Conservation (phyloP, 2,797 vertebrate genomes). For the Smutsia temminckii region DNA sequence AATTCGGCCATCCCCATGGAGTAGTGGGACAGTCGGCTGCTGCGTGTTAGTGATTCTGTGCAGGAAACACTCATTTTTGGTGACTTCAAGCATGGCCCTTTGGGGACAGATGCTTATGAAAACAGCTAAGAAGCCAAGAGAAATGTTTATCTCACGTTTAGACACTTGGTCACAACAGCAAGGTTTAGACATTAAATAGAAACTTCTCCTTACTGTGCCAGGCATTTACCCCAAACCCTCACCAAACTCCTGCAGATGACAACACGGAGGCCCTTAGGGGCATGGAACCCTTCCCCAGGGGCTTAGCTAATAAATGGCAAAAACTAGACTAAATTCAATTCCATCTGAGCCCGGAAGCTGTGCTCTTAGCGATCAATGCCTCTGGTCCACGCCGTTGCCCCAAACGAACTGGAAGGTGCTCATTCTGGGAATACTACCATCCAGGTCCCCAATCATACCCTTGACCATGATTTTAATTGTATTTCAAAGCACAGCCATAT, state of each 20-base stretch:
- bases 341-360: not conserved
- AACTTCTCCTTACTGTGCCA: rapidly evolving
- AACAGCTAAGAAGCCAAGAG: not conserved
- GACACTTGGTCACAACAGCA: rapidly evolving
- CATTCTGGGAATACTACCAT: not conserved
- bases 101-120: rapidly evolving
- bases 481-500: not conserved
- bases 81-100: not conserved
- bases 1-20: not conserved
- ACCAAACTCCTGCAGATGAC: not conserved
- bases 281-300: rapidly evolving
- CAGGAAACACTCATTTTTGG: not conserved
- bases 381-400: too few species aligned
- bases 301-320: not conserved
- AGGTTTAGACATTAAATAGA: rapidly evolving
- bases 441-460: not conserved
- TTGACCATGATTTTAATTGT: not conserved
- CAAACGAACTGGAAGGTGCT: not conserved
- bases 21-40: rapidly evolving
- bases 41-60: rapidly evolving
- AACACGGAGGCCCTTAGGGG: rapidly evolving
- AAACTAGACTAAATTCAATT: not conserved
- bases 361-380: rapidly evolving
- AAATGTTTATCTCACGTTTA: rapidly evolving
- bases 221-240: not conserved